Conservation (phyloP, 1,140 invertebrate genomes). For the Ceratitis capitata region DNA sequence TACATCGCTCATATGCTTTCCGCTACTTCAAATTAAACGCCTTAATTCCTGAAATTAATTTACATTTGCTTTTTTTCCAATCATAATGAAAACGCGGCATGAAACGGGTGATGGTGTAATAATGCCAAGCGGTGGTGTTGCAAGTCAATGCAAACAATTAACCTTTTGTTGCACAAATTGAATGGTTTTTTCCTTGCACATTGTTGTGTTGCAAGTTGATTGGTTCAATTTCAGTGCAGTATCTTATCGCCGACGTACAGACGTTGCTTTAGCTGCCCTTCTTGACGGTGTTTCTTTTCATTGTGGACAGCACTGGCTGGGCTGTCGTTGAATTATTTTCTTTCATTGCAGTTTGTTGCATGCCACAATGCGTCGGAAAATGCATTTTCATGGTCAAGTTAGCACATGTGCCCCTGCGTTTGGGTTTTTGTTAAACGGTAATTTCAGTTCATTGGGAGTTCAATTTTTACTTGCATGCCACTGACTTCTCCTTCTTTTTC, state of each 20-base stretch:
- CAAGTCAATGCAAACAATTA: slow-evolving; percentile 22
- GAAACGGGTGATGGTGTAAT: neutral
- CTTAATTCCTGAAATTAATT: no score
- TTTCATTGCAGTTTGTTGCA: neutral
- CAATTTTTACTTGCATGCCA: no score
- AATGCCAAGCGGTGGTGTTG: neutral
- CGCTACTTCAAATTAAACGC: no score
- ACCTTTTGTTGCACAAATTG: slow-evolving; percentile 12
- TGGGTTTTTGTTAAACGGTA: no score
- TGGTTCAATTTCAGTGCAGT: neutral
- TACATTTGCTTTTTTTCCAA: no score
- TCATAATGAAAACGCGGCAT: neutral
- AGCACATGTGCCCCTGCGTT: no score
- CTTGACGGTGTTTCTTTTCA: neutral
- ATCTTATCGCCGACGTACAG: neutral
- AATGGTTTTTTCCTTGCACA: neutral
- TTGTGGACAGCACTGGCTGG: neutral
- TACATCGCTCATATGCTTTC: no score
- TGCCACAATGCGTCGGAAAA: neutral
- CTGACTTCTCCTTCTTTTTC: no score
- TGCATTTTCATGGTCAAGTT: neutral
- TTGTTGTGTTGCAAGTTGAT: slow-evolving; percentile 7
- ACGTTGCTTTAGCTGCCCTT: neutral
- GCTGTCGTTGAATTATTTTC: neutral
- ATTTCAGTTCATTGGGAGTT: no score